Evolutionary conservation across 1,140 invertebrate species (phyloP), one percentile per base, ranked within the genome.

Genomic region (Drosophila virilis): DNA sequence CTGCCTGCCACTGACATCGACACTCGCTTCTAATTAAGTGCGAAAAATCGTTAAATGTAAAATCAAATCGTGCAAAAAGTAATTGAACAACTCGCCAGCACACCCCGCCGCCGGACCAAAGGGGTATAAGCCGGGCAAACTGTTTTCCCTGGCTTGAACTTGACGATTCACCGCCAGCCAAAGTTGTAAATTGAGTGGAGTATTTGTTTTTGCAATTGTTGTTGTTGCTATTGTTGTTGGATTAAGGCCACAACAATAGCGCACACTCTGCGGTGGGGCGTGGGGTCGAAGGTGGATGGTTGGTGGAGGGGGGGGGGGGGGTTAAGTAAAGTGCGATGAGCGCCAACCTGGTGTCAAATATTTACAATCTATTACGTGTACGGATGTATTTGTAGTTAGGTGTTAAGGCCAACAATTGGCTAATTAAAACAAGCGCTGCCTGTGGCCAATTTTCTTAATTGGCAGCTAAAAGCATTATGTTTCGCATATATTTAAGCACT

Each of bases 1-100:
- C 81, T 86, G 82, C 78, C 81, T 86, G 82, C 78, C 68, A 58
- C 84, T 88, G 84, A 89, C 84, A 83, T 84, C 84, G 80, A 84
- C 84, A 88, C 85, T 91, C 78, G 58, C 80, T 91, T 92, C 90
- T 91, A 92, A 92, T 92, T 92, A 92, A 92, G 91, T 92, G 91
- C 91, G 91, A 92, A 91, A 90, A 92, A 92, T 92, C 91, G 88
- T 91, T 89, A 91, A 92, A 89, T 91, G 91, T 91, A 90, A 92
- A 92, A 92, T 92, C 90, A 91, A 91, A 92, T 92, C 91, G 90
- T 82, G 86, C 83, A 79, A 90, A 85, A 82, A 86, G 85, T 91
- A 91, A 91, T 82, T 81, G 80, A 79, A 83, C 66, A 66, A 45
- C 48, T 60, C 50, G 5, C n/a, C 33, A 15, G 28, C 28, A 13